These are phyloP conservation scores for Dendropsophus ebraccatus DNA, from an alignment of 2,113 vertebrate species.

Conservation along the genomic window DNA sequence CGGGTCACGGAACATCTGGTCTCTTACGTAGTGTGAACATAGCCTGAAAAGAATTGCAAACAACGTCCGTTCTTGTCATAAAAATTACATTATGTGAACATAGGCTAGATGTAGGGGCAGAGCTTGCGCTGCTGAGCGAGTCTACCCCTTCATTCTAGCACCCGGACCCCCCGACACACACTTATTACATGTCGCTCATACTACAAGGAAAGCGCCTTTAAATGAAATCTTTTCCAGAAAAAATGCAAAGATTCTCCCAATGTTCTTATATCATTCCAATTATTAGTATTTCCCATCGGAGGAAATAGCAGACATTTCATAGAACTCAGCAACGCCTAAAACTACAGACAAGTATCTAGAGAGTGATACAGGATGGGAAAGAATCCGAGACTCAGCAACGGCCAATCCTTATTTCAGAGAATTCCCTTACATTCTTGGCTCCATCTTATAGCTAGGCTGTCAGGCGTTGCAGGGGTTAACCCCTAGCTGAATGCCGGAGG, in stretches of 20 bases:
- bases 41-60: no score
- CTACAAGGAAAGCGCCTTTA: no score
- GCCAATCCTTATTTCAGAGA: background rate
- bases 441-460: background rate
- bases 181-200: no score
- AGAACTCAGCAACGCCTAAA: constrained; percentile 38
- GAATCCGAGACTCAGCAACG: background rate
- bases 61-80: no score
- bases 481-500: background rate
- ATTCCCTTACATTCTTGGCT: background rate
- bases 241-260: background rate
- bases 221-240: background rate
- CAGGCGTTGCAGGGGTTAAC: background rate
- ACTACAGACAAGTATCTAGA: constrained; percentile 1
- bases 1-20: no score
- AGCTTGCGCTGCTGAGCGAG: no score
- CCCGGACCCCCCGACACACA: no score
- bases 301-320: constrained; percentile 41
- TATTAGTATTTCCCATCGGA: constrained; percentile 15
- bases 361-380: constrained; percentile 1
- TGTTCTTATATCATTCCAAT: background rate
- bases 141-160: no score
- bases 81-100: no score
- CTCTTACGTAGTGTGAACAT: no score
- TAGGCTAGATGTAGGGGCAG: no score